Percentiles rank a stretch among this genome's conserved stretches.
Evolutionary conservation across 1,140 invertebrate genomes (phyloP).

Genomic region (Apis dorsata): DNA sequence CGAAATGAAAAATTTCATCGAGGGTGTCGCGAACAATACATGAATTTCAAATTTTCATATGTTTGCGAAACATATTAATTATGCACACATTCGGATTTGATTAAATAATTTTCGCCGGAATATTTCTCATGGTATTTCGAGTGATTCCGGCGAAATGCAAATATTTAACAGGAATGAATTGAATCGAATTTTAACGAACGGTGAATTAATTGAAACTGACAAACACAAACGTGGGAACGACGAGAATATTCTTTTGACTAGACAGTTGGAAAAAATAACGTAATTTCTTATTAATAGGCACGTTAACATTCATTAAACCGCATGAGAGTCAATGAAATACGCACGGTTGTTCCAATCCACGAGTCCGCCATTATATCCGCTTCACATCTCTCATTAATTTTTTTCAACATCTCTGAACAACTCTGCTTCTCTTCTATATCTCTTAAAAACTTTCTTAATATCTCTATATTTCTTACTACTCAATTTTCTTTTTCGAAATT

Average conservation of each 20-base stretch:
- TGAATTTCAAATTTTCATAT: neutral
- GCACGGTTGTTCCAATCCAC: neutral
- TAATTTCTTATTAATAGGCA: slow-evolving; percentile 12
- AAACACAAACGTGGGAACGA: slow-evolving; percentile 10
- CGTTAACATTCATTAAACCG: slow-evolving; percentile 14
- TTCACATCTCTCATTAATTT: neutral
- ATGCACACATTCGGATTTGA: neutral
- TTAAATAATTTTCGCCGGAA: slow-evolving; percentile 14
- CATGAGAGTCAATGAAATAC: neutral
- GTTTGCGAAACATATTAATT: neutral
- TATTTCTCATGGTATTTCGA: neutral
- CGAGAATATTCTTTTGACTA: slow-evolving; percentile 7
- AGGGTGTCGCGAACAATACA: neutral
- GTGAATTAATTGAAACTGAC: slow-evolving; percentile 19
- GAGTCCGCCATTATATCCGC: neutral
- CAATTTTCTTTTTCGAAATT: too few relatives aligned
- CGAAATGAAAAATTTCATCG: neutral
- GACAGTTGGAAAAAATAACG: slow-evolving; percentile 2
- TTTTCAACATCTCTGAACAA: neutral
- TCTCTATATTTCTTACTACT: too few relatives aligned
- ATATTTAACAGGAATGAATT: neutral
- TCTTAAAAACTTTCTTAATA: too few relatives aligned
- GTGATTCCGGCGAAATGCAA: slow-evolving; percentile 6
- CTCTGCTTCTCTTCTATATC: neutral
- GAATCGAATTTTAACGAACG: slow-evolving; percentile 19